These are phyloP conservation scores for Spongilla lacustris DNA, from an alignment of 37 sponge, comb jelly and placozoan species.

Conservation along the genomic window DNA sequence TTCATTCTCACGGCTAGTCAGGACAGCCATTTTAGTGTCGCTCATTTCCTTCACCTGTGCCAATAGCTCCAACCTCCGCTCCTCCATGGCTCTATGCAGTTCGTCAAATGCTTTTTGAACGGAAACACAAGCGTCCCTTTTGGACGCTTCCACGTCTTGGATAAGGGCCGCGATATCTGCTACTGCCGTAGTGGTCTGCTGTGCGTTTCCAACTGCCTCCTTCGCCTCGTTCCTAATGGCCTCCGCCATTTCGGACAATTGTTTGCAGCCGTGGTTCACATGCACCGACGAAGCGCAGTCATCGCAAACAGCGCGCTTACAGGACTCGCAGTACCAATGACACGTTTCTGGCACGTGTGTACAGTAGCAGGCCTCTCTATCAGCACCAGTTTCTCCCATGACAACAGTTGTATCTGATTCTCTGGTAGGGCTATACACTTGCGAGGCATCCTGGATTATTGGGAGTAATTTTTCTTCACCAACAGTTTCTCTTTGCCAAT, in stretches of 20 bases:
- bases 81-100: neutral
- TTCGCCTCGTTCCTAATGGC: neutral
- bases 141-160: neutral
- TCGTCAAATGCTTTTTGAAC: neutral
- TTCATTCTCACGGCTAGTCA: neutral
- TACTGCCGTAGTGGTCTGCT: neutral
- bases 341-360: neutral
- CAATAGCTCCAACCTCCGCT: neutral
- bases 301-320: neutral
- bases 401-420: neutral
- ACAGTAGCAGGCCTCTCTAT: neutral
- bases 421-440: neutral
- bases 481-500: neutral
- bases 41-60: neutral
- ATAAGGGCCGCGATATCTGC: neutral
- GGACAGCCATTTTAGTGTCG: neutral
- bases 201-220: neutral
- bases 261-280: neutral
- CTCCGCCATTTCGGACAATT: neutral
- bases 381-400: neutral
- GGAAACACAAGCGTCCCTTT: neutral
- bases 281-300: neutral
- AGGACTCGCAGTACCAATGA: neutral
- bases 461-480: no score
- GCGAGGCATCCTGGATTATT: neutral